Conservation (phyloP, 2,888 invertebrate genomes). For the Eurois occulta region DNA sequence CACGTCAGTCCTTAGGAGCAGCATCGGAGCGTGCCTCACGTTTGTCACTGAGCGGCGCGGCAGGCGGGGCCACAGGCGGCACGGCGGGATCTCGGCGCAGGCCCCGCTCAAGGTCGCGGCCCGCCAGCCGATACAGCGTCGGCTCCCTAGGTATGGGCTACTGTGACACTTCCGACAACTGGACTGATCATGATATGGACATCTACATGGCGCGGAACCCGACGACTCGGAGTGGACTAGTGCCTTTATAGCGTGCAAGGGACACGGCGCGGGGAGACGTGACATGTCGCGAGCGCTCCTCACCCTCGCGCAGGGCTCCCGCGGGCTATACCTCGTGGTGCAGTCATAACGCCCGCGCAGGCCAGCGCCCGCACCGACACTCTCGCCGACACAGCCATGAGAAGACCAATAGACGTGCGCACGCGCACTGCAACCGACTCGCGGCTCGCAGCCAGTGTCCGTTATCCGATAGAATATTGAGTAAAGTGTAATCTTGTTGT, state of each 20-base stretch:
- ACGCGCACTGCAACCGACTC: conserved; percentile 63
- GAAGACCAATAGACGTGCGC: conserved; percentile 58
- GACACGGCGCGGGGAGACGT: conserved; percentile 74
- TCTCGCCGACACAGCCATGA: conserved; percentile 66
- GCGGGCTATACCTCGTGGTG: conserved; percentile 77
- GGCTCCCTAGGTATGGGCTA: conserved; percentile 96
- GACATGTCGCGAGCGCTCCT: conserved; percentile 74
- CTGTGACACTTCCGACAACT: conserved; percentile 97
- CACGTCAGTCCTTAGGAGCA: conserved; percentile 95
- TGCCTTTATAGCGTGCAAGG: conserved; percentile 92
- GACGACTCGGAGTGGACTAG: conserved; percentile 95
- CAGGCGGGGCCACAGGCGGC: conserved; percentile 91
- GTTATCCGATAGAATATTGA: conserved; percentile 62
- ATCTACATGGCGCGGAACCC: conserved; percentile 98
- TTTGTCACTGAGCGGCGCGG: conserved; percentile 92
- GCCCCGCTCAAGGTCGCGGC: conserved; percentile 95
- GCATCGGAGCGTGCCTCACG: conserved; percentile 95
- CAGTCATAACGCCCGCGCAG: conserved; percentile 72
- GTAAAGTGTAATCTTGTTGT: conserved; percentile 61
- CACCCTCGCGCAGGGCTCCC: conserved; percentile 71
- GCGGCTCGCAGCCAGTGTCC: conserved; percentile 55
- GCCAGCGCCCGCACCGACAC: conserved; percentile 67
- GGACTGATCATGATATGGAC: conserved; percentile 99
- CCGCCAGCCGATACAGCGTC: conserved; percentile 94
- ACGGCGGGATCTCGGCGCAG: conserved; percentile 92